phyloP scores from a whole-genome alignment of 2,888 invertebrate genomes.

The Lacanobia wlatinum region DNA sequence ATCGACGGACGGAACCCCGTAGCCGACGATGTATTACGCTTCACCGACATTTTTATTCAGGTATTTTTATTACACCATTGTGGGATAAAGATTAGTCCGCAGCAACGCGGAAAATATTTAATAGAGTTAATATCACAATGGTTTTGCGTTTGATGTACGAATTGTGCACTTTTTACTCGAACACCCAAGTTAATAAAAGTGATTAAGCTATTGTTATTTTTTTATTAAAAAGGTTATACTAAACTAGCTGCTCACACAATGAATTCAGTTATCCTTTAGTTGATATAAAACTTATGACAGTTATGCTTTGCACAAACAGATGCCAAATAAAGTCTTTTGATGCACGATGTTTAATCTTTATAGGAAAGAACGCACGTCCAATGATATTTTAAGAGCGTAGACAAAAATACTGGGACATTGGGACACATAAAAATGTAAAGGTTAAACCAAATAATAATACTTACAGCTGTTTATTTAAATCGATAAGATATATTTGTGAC shows the following conservation, averaged over 20 bases:
- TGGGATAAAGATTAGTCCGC: constrained; percentile 82
- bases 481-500: constrained; percentile 65
- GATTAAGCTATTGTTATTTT: constrained; percentile 68
- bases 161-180: constrained; percentile 73
- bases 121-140: constrained; percentile 84
- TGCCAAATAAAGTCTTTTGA: background rate
- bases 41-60: constrained; percentile 74
- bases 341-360: background rate
- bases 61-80: constrained; percentile 85
- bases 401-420: constrained; percentile 23
- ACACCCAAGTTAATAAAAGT: constrained; percentile 71
- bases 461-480: constrained; percentile 50
- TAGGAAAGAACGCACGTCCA: constrained; percentile 14
- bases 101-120: constrained; percentile 86
- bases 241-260: constrained; percentile 11
- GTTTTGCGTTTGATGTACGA: constrained; percentile 68
- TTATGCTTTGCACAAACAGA: constrained; percentile 10
- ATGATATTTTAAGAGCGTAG: constrained; percentile 8
- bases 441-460: constrained; percentile 35
- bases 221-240: constrained; percentile 24
- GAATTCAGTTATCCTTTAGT: constrained; percentile 14
- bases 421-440: constrained; percentile 30
- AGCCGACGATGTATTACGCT: constrained; percentile 27
- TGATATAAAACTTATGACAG: constrained; percentile 21
- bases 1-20: constrained; percentile 50